A percentile compares a stretch with the other conserved stretches of the same genome.
These are phyloP conservation scores for Buathra laborator DNA, from an alignment of 2,888 invertebrate species.

Conservation along the genomic window DNA sequence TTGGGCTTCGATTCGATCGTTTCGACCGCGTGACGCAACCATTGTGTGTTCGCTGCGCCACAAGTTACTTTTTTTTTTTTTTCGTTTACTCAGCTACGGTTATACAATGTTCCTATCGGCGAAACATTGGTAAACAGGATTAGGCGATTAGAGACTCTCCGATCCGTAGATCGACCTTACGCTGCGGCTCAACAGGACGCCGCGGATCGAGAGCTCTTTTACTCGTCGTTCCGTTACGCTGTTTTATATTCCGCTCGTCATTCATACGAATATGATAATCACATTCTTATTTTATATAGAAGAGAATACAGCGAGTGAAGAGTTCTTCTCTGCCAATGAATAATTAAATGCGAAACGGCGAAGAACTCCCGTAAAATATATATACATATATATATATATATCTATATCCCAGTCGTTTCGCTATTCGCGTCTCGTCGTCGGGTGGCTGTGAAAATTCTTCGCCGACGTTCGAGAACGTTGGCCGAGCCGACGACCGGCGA, in stretches of 20 bases:
- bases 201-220: not conserved
- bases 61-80: not conserved
- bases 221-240: not conserved
- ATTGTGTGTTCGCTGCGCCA: not conserved
- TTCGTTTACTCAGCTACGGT: constrained; percentile 40
- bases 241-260: constrained; percentile 4
- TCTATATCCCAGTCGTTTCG: not conserved
- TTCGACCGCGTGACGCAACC: constrained; percentile 39
- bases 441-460: not conserved
- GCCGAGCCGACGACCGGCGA: constrained; percentile 24
- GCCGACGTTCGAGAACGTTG: not conserved
- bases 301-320: no score
- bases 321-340: not conserved
- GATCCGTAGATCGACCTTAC: not conserved
- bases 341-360: not conserved
- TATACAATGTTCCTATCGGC: constrained; percentile 62
- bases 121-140: constrained; percentile 68
- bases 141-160: constrained; percentile 44
- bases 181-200: not conserved
- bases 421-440: not conserved
- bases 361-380: no score
- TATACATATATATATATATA: no score
- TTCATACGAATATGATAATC: not conserved
- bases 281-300: not conserved
- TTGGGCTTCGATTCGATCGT: constrained; percentile 40